phyloP scores from a whole-genome alignment of 2,113 vertebrate genomes.

The Pollachius pollachius region DNA sequence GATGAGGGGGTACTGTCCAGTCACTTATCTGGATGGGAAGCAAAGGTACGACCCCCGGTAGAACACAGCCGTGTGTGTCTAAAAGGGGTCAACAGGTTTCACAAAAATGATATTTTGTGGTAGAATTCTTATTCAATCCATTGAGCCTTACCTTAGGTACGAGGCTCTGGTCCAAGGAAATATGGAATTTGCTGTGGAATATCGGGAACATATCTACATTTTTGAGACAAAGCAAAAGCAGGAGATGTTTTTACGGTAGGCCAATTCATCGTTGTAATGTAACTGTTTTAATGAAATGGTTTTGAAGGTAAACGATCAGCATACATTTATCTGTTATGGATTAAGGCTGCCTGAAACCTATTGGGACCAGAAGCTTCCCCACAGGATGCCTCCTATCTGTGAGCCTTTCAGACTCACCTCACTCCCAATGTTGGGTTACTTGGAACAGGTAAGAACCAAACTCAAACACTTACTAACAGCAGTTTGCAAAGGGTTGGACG shows the following conservation, averaged over 20 bases:
- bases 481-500: too few relatives aligned
- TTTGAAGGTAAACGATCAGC: background rate
- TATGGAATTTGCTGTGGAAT: slow-evolving; percentile 80
- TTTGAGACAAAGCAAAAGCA: slow-evolving; percentile 85
- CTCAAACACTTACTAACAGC: too few relatives aligned
- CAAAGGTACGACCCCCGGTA: slow-evolving; percentile 73
- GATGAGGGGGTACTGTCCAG: slow-evolving; percentile 89
- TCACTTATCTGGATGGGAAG: slow-evolving; percentile 87
- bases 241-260: slow-evolving; percentile 85
- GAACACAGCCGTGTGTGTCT: too few relatives aligned
- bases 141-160: slow-evolving; percentile 73
- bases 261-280: slow-evolving; percentile 3
- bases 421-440: slow-evolving; percentile 87
- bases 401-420: slow-evolving; percentile 81
- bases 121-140: too few relatives aligned
- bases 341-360: slow-evolving; percentile 84
- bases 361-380: slow-evolving; percentile 83
- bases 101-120: background rate
- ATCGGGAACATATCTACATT: slow-evolving; percentile 79
- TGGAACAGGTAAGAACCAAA: slow-evolving; percentile 83
- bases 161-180: slow-evolving; percentile 86
- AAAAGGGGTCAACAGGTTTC: background rate
- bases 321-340: slow-evolving; percentile 2
- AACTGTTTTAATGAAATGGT: background rate
- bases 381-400: slow-evolving; percentile 85